phyloP scores from a whole-genome alignment of 2,797 vertebrate species.

The Anas acuta region DNA sequence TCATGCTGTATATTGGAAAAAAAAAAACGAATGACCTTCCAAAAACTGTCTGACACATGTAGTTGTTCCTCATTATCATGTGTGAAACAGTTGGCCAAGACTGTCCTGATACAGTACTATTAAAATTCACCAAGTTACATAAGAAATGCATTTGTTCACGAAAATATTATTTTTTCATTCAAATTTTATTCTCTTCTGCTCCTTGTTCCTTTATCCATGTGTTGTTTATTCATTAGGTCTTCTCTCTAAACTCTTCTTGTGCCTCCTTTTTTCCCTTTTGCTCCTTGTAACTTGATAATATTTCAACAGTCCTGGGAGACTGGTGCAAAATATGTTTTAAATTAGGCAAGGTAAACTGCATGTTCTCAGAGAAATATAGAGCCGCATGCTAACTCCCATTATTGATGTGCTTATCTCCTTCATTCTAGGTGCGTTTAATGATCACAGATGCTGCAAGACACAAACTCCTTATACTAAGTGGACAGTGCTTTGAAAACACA shows the following conservation, averaged over 20 bases:
- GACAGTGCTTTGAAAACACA: slow-evolving; percentile 94
- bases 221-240: not conserved
- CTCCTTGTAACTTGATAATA: not conserved
- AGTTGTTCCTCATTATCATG: not conserved
- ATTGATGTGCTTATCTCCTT: not conserved
- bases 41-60: not conserved
- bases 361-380: not conserved
- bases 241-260: not conserved
- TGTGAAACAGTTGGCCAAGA: not conserved
- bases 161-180: not conserved
- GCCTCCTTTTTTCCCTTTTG: not conserved
- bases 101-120: not conserved
- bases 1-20: not conserved
- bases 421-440: slow-evolving; percentile 90
- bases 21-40: not conserved
- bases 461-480: slow-evolving; percentile 93
- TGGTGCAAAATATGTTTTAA: not conserved
- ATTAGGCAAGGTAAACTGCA: not conserved
- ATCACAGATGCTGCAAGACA: slow-evolving; percentile 94
- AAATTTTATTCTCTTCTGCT: not conserved
- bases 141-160: not conserved
- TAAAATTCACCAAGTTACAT: not conserved
- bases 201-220: not conserved
- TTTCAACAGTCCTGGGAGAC: not conserved
- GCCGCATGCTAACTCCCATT: not conserved